phyloP scores from a whole-genome alignment of 2,797 vertebrate genomes.

The Holocentrus rufus region DNA sequence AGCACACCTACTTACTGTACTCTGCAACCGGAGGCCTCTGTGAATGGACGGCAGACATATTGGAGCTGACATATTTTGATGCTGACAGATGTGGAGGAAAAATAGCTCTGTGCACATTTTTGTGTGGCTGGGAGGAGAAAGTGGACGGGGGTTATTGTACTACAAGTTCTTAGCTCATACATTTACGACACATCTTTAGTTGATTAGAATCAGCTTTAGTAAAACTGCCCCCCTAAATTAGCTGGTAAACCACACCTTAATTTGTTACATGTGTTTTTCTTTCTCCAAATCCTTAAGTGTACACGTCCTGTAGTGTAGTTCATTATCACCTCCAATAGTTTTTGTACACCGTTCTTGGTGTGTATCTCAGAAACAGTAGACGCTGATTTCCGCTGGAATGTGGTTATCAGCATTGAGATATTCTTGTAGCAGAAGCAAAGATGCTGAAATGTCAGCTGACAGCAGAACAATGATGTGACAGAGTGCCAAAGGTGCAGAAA shows the following conservation, averaged over 20 bases:
- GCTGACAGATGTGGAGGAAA: slow-evolving; percentile 48
- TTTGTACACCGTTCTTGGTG: slow-evolving; percentile 10
- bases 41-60: slow-evolving; percentile 9
- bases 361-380: neutral
- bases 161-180: slow-evolving; percentile 35
- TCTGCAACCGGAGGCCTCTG: neutral
- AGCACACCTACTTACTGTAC: neutral
- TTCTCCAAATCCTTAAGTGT: slow-evolving; percentile 22
- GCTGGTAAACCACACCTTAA: slow-evolving; percentile 76
- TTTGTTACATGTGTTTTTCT: slow-evolving; percentile 61
- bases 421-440: neutral
- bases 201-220: slow-evolving; percentile 71
- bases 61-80: slow-evolving; percentile 29
- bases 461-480: neutral
- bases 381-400: neutral
- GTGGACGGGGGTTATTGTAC: slow-evolving; percentile 31
- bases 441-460: neutral
- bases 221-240: slow-evolving; percentile 68
- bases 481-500: neutral
- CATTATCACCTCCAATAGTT: slow-evolving; percentile 42
- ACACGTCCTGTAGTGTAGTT: slow-evolving; percentile 32
- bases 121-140: slow-evolving; percentile 35
- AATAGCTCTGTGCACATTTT: slow-evolving; percentile 38
- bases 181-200: slow-evolving; percentile 66
- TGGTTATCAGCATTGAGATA: no score